Percentiles rank a stretch among this genome's conserved stretches.
Evolutionary conservation across 2,113 vertebrate species (phyloP).

Genomic region (Picathartes gymnocephalus): DNA sequence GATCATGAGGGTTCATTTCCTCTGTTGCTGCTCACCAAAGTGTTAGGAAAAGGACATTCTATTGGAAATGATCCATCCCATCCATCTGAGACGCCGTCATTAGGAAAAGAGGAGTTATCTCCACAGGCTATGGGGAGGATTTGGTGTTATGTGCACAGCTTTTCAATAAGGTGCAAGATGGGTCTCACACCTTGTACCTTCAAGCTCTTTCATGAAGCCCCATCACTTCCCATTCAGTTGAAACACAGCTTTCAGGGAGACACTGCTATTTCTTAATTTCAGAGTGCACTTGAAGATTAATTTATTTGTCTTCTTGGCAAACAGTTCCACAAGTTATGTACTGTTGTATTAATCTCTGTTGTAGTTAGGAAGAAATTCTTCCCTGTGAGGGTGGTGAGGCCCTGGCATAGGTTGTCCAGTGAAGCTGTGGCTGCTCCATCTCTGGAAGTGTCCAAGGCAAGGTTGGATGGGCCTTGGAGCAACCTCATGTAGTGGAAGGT

Average conservation of each 20-base stretch:
- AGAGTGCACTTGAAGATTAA: background rate
- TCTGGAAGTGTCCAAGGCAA: background rate
- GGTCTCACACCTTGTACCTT: background rate
- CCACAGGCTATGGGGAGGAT: background rate
- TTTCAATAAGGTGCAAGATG: background rate
- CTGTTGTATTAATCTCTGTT: background rate
- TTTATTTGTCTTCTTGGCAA: background rate
- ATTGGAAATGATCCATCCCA: background rate
- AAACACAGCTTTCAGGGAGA: background rate
- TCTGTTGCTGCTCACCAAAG: background rate
- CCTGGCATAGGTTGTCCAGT: background rate
- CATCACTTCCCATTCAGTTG: background rate
- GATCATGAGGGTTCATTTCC: background rate
- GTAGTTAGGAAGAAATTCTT: background rate
- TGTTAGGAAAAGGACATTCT: background rate
- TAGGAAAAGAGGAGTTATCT: background rate
- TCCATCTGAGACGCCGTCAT: too few species aligned
- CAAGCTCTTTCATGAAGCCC: background rate
- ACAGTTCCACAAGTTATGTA: background rate
- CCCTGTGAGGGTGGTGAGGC: background rate
- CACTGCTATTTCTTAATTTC: background rate
- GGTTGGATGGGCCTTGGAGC: background rate
- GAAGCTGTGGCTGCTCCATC: background rate
- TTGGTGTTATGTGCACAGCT: background rate
- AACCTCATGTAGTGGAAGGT: accelerated